Evolutionary conservation across 2,113 vertebrate genomes (phyloP).

Genomic region (Stegastes partitus): DNA sequence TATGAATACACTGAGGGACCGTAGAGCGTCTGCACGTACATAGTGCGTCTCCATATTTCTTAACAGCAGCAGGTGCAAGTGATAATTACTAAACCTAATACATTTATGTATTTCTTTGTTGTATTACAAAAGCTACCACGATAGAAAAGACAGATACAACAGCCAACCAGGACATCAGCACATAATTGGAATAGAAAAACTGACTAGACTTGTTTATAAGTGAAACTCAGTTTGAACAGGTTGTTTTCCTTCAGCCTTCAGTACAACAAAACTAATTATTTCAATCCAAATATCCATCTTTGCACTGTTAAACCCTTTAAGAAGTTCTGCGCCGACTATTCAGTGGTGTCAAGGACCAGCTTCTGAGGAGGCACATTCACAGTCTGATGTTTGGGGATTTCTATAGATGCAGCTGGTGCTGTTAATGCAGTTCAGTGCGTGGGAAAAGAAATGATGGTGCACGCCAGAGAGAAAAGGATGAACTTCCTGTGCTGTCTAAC

Average conservation of each 20-base stretch:
- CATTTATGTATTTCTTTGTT: neutral
- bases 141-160: neutral
- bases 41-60: constrained; percentile 27
- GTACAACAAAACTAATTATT: constrained; percentile 17
- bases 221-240: neutral
- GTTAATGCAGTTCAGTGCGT: constrained; percentile 1
- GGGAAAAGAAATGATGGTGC: constrained; percentile 29
- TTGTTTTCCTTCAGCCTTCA: constrained; percentile 21
- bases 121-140: neutral
- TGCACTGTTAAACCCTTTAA: constrained; percentile 1
- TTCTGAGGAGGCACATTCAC: constrained; percentile 9
- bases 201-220: neutral
- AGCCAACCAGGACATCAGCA: neutral
- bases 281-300: constrained; percentile 26
- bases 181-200: neutral
- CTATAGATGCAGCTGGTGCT: constrained; percentile 39
- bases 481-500: constrained; percentile 46
- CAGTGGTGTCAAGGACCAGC: constrained; percentile 23
- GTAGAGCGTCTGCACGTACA: constrained; percentile 23
- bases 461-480: constrained; percentile 45
- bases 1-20: constrained; percentile 4
- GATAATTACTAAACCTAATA: constrained; percentile 30
- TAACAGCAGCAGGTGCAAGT: constrained; percentile 14
- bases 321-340: constrained; percentile 1
- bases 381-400: constrained; percentile 21